A percentile compares a stretch with the other conserved stretches of the same genome.
Conservation (phyloP, 2,113 vertebrate species). For the Salvelinus fontinalis region DNA sequence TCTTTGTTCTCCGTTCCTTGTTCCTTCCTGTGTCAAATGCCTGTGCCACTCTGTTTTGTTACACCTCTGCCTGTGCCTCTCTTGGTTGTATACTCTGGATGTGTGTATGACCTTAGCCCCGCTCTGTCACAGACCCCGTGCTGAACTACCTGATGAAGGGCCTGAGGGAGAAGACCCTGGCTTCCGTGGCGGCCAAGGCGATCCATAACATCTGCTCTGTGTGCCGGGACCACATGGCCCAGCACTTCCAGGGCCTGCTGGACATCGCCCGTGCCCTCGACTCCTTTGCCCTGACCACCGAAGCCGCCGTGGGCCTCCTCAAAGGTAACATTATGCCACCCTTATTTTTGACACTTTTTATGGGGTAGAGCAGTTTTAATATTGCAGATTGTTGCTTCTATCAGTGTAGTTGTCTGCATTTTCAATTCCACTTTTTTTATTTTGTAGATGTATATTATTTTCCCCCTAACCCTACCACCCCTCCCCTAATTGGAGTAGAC, state of each 20-base stretch:
- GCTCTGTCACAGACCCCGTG: slow-evolving; percentile 80
- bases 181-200: slow-evolving; percentile 92
- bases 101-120: background rate
- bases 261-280: slow-evolving; percentile 94
- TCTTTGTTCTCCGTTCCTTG: too few relatives aligned
- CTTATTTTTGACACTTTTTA: background rate
- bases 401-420: too few relatives aligned
- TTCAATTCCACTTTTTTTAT: too few relatives aligned
- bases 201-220: slow-evolving; percentile 98
- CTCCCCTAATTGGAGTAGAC: too few relatives aligned
- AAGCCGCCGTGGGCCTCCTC: slow-evolving; percentile 92
- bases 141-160: slow-evolving; percentile 96
- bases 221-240: slow-evolving; percentile 96
- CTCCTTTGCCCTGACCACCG: slow-evolving; percentile 90
- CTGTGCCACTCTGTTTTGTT: too few relatives aligned
- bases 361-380: too few relatives aligned
- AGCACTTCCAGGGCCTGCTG: slow-evolving; percentile 92
- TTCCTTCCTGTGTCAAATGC: too few relatives aligned
- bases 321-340: slow-evolving; percentile 76
- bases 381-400: too few relatives aligned
- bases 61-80: background rate
- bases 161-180: slow-evolving; percentile 86
- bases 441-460: too few relatives aligned
- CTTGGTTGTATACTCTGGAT: background rate
- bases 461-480: too few relatives aligned